These are phyloP conservation scores for Puntigrus tetrazona DNA, from an alignment of 2,113 vertebrate genomes.

Conservation along the genomic window DNA sequence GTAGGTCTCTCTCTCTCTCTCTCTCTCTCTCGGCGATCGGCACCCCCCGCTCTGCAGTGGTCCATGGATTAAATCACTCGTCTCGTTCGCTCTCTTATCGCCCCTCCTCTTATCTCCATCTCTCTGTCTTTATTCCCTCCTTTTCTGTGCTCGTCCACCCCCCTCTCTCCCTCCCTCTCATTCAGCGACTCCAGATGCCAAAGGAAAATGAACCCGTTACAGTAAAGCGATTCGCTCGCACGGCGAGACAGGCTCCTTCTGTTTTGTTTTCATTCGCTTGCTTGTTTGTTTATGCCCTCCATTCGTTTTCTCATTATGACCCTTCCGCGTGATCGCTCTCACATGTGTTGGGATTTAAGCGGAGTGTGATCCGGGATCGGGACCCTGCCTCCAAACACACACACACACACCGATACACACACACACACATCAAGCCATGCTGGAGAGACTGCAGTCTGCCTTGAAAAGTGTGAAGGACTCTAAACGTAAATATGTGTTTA, in stretches of 20 bases:
- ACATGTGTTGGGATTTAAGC: constrained; percentile 48
- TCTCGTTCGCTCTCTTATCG: constrained; percentile 43
- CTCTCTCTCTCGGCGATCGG: neutral
- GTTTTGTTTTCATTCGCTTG: constrained; percentile 15
- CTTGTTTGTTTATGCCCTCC: constrained; percentile 11
- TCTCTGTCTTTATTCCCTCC: constrained; percentile 26
- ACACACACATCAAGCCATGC: constrained; percentile 51
- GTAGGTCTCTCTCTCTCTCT: constrained; percentile 34
- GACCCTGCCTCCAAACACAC: constrained; percentile 33
- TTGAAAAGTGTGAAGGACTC: constrained; percentile 64
- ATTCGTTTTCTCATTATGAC: constrained; percentile 5
- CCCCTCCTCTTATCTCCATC: constrained; percentile 50
- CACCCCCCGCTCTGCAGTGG: constrained; percentile 47
- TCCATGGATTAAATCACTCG: constrained; percentile 41
- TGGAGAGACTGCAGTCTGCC: constrained; percentile 64
- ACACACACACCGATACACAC: constrained; percentile 38
- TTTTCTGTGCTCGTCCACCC: constrained; percentile 20
- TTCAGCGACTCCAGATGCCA: constrained; percentile 47
- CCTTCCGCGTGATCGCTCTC: constrained; percentile 22
- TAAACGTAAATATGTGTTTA: constrained; percentile 56
- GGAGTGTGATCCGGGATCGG: constrained; percentile 47
- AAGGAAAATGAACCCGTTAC: constrained; percentile 39
- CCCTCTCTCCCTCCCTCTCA: constrained; percentile 26
- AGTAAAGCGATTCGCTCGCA: constrained; percentile 15
- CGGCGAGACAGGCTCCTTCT: neutral